Evolutionary conservation across 2,797 vertebrate genomes (phyloP).

Genomic region (Nasua narica): DNA sequence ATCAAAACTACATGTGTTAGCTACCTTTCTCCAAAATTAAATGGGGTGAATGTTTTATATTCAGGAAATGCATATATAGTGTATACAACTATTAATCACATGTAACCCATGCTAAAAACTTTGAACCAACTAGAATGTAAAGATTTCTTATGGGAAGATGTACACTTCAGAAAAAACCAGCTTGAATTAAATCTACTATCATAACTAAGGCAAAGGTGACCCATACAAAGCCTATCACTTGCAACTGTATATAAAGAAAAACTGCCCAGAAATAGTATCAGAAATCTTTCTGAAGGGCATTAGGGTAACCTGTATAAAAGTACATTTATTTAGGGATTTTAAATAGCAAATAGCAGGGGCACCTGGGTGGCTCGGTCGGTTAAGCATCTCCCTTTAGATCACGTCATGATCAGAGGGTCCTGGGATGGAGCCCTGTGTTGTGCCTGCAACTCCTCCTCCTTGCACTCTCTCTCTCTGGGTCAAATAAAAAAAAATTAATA

Average conservation of each 20-base stretch:
- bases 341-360: no score
- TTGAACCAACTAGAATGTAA: constrained; percentile 75
- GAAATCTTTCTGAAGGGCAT: constrained; percentile 25
- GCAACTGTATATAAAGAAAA: constrained; percentile 65
- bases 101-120: constrained; percentile 59
- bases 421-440: no score
- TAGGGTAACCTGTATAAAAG: background rate
- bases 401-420: no score
- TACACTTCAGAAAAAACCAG: constrained; percentile 46
- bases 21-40: constrained; percentile 68
- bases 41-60: constrained; percentile 68
- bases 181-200: constrained; percentile 27
- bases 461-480: no score
- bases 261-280: constrained; percentile 52
- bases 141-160: constrained; percentile 51
- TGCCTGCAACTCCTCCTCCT: no score
- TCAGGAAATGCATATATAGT: constrained; percentile 68
- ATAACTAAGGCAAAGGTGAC: constrained; percentile 47
- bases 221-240: constrained; percentile 74
- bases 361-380: no score
- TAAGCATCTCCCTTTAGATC: no score
- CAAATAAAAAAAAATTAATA: no score
- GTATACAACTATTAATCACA: constrained; percentile 60
- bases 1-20: constrained; percentile 71
- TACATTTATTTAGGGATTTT: no score